Conservation (phyloP, 2,888 invertebrate genomes). For the Spodoptera picta region DNA sequence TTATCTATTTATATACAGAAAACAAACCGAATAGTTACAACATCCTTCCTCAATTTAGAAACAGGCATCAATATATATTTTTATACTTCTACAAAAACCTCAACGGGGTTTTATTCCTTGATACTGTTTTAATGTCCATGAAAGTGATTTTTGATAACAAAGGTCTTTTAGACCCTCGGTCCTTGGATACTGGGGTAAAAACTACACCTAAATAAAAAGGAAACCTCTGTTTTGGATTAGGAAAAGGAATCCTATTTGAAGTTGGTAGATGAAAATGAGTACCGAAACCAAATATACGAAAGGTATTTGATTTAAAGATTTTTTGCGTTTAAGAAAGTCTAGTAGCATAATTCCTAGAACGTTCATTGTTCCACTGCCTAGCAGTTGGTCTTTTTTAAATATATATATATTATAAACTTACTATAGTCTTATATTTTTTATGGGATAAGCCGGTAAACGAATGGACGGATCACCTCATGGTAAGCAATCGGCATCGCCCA, state of each 20-base stretch:
- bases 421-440: no score
- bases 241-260: constrained; percentile 21
- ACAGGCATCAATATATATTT: constrained; percentile 10
- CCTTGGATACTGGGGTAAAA: constrained; percentile 9
- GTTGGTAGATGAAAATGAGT: no score
- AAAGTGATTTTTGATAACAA: constrained; percentile 39
- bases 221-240: constrained; percentile 4
- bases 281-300: no score
- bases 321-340: no score
- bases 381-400: no score
- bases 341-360: no score
- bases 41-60: constrained; percentile 11
- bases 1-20: not conserved
- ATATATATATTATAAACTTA: no score
- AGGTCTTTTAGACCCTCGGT: constrained; percentile 1
- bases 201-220: constrained; percentile 16
- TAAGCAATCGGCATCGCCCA: no score
- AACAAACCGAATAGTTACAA: constrained; percentile 18
- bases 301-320: no score
- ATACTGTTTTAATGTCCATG: constrained; percentile 19
- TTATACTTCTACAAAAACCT: constrained; percentile 15
- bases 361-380: no score
- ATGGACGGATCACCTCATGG: no score
- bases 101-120: constrained; percentile 10
- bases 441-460: no score